A percentile compares a stretch with the other conserved stretches of the same genome.
These are phyloP conservation scores for Neodontobutis hainanensis DNA, from an alignment of 2,113 vertebrate genomes.

Conservation along the genomic window DNA sequence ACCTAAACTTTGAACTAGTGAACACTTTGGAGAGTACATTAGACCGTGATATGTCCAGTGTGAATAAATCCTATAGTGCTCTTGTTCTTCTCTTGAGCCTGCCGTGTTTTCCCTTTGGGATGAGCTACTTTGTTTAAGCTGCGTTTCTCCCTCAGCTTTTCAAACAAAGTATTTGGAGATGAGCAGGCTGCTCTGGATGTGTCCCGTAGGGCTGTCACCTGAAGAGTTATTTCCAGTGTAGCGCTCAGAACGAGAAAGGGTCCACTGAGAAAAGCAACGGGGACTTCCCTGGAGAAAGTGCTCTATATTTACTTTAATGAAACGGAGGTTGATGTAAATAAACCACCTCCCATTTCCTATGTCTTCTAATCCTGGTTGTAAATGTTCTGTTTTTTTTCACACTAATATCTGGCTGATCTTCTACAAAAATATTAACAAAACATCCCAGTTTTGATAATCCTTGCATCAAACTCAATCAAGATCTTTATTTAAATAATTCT, in stretches of 20 bases:
- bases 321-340: slow-evolving; percentile 49
- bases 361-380: slow-evolving; percentile 36
- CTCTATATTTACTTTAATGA: slow-evolving; percentile 59
- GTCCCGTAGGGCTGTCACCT: slow-evolving; percentile 62
- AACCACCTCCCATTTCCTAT: slow-evolving; percentile 4
- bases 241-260: slow-evolving; percentile 43
- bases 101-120: slow-evolving; percentile 17
- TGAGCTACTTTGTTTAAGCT: slow-evolving; percentile 26
- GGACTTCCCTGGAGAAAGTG: slow-evolving; percentile 49
- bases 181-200: slow-evolving; percentile 40
- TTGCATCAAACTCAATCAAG: slow-evolving; percentile 1
- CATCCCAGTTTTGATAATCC: slow-evolving; percentile 14
- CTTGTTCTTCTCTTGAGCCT: slow-evolving; percentile 21
- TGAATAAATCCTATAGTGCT: slow-evolving; percentile 43
- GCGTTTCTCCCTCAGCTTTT: slow-evolving; percentile 16
- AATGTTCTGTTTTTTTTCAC: slow-evolving; percentile 25
- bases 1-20: slow-evolving; percentile 69
- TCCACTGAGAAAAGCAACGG: slow-evolving; percentile 47
- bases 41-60: slow-evolving; percentile 32
- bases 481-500: neutral
- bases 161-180: slow-evolving; percentile 51
- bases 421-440: neutral
- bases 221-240: slow-evolving; percentile 64
- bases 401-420: slow-evolving; percentile 22
- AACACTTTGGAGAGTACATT: slow-evolving; percentile 44